Evolutionary conservation across 1,140 invertebrate genomes (phyloP).

Genomic region (Drosophila littoralis): DNA sequence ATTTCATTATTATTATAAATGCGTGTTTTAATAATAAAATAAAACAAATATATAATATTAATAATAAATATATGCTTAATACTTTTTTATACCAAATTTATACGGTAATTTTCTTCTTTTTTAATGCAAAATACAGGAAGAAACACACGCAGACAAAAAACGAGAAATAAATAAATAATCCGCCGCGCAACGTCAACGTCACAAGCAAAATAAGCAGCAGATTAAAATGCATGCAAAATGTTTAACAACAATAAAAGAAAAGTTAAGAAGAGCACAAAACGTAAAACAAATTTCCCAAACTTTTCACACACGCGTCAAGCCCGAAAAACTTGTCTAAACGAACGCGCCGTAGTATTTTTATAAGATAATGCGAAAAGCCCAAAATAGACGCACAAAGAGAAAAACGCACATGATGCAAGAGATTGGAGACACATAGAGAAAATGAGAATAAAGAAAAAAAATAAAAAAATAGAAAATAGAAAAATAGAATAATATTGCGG

Average conservation of each 20-base stretch:
- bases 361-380: constrained; percentile 53
- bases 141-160: no score
- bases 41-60: no score
- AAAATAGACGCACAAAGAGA: constrained; percentile 57
- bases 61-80: no score
- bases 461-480: not conserved
- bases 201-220: not conserved
- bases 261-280: constrained; percentile 5
- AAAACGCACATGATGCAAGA: constrained; percentile 14
- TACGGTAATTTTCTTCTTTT: no score
- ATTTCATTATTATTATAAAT: no score
- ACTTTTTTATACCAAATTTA: no score
- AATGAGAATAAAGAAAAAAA: constrained; percentile 4
- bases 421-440: constrained; percentile 48
- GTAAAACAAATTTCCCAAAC: constrained; percentile 27
- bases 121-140: no score
- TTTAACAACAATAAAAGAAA: constrained; percentile 57
- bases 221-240: constrained; percentile 42
- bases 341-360: constrained; percentile 51
- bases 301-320: constrained; percentile 43
- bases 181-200: not conserved
- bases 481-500: constrained; percentile 17
- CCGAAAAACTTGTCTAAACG: constrained; percentile 23
- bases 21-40: no score
- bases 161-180: constrained; percentile 10